Evolutionary conservation across 2,113 vertebrate species (phyloP).

Genomic region (Argyrosomus japonicus): DNA sequence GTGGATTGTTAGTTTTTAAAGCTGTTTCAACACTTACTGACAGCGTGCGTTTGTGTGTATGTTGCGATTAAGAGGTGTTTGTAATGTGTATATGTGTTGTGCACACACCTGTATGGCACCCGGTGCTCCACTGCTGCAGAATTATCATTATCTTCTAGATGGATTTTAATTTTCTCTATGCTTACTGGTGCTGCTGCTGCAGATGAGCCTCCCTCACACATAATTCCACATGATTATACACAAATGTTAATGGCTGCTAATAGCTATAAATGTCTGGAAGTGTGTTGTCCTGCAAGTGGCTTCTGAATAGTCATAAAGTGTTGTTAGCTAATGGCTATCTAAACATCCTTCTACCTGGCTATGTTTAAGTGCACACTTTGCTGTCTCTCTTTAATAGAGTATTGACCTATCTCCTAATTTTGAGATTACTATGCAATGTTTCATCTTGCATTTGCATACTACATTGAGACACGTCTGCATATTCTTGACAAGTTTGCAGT

Average conservation of each 20-base stretch:
- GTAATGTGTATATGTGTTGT: background rate
- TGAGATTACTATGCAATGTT: constrained; percentile 55
- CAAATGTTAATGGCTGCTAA: constrained; percentile 68
- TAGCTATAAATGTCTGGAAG: constrained; percentile 65
- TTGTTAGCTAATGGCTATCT: constrained; percentile 68
- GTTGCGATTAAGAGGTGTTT: background rate
- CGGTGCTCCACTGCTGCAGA: constrained; percentile 32
- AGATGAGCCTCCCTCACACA: constrained; percentile 49
- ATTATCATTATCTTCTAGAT: constrained; percentile 49
- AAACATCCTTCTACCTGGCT: constrained; percentile 55
- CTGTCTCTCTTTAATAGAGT: constrained; percentile 50
- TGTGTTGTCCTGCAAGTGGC: constrained; percentile 64
- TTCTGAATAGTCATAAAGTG: constrained; percentile 70
- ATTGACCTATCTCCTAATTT: constrained; percentile 69
- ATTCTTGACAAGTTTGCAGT: constrained; percentile 63
- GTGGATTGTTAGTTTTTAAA: constrained; percentile 24
- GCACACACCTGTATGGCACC: constrained; percentile 36
- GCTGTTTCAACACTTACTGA: background rate
- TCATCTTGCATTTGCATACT: constrained; percentile 66
- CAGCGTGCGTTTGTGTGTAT: background rate
- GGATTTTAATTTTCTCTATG: constrained; percentile 48
- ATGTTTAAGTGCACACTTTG: constrained; percentile 67
- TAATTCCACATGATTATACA: constrained; percentile 72
- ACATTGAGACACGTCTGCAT: constrained; percentile 56
- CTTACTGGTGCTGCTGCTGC: constrained; percentile 23